Evolutionary conservation across 2,797 vertebrate species (phyloP).

Genomic region (Adrianichthys oophorus): DNA sequence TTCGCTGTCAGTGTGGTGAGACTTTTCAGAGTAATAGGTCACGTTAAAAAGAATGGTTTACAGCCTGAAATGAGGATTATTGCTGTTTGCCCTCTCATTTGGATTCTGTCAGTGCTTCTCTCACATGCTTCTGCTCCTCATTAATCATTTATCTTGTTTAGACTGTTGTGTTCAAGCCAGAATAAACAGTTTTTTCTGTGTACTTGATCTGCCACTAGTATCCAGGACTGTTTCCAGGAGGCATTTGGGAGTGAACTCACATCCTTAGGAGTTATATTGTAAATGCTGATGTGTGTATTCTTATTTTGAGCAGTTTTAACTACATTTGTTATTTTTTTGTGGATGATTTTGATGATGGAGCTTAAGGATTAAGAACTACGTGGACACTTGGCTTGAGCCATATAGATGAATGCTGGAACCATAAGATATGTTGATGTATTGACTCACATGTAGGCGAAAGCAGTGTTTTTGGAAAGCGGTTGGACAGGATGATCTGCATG

Average conservation of each 20-base stretch:
- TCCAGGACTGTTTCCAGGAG: constrained; percentile 25
- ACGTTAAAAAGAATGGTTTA: constrained; percentile 8
- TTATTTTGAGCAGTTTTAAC: constrained; percentile 45
- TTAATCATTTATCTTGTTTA: constrained; percentile 53
- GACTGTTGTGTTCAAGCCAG: constrained; percentile 36
- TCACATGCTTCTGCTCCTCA: constrained; percentile 24
- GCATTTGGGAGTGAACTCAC: constrained; percentile 23
- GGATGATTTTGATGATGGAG: too few relatives aligned
- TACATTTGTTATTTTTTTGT: too few relatives aligned
- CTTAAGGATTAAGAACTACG: too few relatives aligned
- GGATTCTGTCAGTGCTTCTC: constrained; percentile 32
- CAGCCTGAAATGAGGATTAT: constrained; percentile 17
- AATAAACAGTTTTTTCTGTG: constrained; percentile 40
- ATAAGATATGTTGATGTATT: neutral
- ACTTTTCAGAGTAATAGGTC: constrained; percentile 16
- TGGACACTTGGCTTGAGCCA: too few relatives aligned
- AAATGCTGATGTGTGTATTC: constrained; percentile 51
- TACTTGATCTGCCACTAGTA: constrained; percentile 33
- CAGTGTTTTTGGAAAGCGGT: constrained; percentile 61
- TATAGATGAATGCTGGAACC: too few relatives aligned
- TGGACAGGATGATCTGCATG: constrained; percentile 69
- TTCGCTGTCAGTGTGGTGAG: neutral
- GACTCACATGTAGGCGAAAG: constrained; percentile 27
- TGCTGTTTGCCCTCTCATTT: constrained; percentile 49
- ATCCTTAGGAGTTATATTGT: constrained; percentile 13